phyloP scores from a whole-genome alignment of 1,140 invertebrate genomes.

The Dinothrombium tinctorium region DNA sequence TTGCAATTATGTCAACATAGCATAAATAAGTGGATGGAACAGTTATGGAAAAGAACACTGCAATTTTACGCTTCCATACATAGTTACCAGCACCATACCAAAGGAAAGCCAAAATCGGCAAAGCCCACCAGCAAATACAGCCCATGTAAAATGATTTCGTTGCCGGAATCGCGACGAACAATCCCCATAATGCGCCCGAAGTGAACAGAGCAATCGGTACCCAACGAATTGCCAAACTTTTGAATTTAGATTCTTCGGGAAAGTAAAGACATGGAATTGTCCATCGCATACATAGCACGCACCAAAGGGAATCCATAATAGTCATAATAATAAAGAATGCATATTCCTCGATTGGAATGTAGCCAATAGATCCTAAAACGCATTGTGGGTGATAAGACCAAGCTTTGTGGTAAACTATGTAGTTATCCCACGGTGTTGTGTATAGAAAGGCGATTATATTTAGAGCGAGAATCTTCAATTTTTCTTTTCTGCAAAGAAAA shows the following conservation, averaged over 20 bases:
- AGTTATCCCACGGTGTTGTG: constrained; percentile 2
- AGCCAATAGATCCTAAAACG: not conserved
- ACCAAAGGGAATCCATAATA: not conserved
- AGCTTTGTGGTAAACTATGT: not conserved
- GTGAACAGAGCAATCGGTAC: not conserved
- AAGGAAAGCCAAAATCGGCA: not conserved
- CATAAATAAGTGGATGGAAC: not conserved
- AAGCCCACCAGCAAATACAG: not conserved
- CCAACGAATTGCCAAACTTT: not conserved
- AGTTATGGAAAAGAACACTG: not conserved
- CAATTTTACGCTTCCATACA: not conserved
- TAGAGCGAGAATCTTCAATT: not conserved
- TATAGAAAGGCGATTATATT: not conserved
- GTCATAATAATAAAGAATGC: constrained; percentile 1
- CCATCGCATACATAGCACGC: not conserved
- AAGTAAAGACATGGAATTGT: not conserved
- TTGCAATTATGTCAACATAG: not conserved
- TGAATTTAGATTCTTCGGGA: no score
- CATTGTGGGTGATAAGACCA: not conserved
- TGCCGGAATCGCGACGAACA: not conserved
- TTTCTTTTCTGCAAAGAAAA: not conserved
- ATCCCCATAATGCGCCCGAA: no score
- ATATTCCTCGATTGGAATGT: not conserved
- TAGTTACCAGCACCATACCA: constrained; percentile 2
- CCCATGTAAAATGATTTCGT: not conserved